Base-by-base conservation (phyloP, 2,113 vertebrate genomes). In the Ptilorrhoa leucosticta region DNA sequence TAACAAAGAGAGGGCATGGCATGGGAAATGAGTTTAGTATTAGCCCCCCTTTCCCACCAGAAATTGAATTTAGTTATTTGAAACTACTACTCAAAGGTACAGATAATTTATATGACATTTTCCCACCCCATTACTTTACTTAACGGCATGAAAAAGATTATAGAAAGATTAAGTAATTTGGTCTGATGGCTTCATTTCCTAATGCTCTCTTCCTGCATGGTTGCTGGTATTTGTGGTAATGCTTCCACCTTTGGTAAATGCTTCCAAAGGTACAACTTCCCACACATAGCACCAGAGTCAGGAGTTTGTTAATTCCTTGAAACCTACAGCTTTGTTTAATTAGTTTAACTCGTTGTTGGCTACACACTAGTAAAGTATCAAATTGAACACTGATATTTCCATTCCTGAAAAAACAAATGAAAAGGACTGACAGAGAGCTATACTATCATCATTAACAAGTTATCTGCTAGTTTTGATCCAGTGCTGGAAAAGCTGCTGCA, bases 171-270 rank as follows among this genome's bases (percentile, higher is more conserved):
- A 78, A 89, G 45, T 64, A 70, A 95, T 92, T 95, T 77, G n/a
- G 9, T 79, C n/a, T 84, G 48, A 92, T 92, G 61, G 78, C 39
- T 69, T 58, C 23, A 92, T 93, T 95, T 93, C 53, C 26, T 81
- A 81, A 94, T 77, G 63, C 47, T 93, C 35, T 63, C 9, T 80
- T 87, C 50, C 58, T 83, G 31, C n/a, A 87, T 3, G 28, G 57
- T 31, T 83, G 70, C 91, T 90, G 53, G 72, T 95, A 68, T 94
- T 95, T 86, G 60, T 73, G 37, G 53, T 80, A 93, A 76, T 63
- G 35, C 57, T 91, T 23, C 88, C 88, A 95, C 94, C 89, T 89
- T 33, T 66, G 88, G 53, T 87, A 91, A 96, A 66, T 92, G 51
- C 61, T 90, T n/a, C n/a, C n/a, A n/a, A 78, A 42, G 54, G 63